Percentiles rank a stretch among this genome's conserved stretches.
phyloP scores from a whole-genome alignment of 2,797 vertebrate genomes.

The Pseudochirops corinnae region DNA sequence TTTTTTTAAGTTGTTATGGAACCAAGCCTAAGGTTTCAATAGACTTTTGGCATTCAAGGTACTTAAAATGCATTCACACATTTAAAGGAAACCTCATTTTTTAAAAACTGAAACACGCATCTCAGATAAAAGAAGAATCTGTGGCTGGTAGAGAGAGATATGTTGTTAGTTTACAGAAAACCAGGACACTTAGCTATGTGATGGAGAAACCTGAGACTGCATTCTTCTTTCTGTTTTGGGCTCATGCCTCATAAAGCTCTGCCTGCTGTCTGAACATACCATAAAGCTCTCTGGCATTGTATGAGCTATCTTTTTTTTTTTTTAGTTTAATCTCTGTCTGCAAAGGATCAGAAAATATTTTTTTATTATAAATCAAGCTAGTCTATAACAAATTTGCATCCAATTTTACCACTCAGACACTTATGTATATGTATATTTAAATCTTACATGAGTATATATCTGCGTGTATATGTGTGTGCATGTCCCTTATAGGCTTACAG shows the following conservation, averaged over 20 bases:
- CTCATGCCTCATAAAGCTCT: neutral
- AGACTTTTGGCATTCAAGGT: neutral
- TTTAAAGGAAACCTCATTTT: conserved; percentile 7
- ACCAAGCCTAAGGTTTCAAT: neutral
- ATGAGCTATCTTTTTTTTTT: neutral
- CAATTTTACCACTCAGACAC: neutral
- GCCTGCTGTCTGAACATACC: neutral
- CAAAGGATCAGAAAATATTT: neutral
- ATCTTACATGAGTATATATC: accelerated
- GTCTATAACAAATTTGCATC: neutral
- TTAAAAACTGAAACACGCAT: neutral
- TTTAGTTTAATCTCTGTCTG: neutral
- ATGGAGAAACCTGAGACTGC: neutral
- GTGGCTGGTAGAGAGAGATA: neutral
- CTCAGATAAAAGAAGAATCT: neutral
- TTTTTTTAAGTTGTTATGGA: neutral
- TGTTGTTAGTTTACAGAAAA: conserved; percentile 27
- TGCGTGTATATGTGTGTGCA: neutral
- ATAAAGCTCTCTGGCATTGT: neutral
- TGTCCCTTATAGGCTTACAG: neutral
- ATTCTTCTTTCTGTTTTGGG: neutral
- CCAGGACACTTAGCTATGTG: neutral
- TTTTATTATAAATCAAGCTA: neutral
- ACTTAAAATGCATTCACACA: neutral
- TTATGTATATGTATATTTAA: neutral